phyloP scores from a whole-genome alignment of 2,888 invertebrate species.

The Pyrocoelia pectoralis region DNA sequence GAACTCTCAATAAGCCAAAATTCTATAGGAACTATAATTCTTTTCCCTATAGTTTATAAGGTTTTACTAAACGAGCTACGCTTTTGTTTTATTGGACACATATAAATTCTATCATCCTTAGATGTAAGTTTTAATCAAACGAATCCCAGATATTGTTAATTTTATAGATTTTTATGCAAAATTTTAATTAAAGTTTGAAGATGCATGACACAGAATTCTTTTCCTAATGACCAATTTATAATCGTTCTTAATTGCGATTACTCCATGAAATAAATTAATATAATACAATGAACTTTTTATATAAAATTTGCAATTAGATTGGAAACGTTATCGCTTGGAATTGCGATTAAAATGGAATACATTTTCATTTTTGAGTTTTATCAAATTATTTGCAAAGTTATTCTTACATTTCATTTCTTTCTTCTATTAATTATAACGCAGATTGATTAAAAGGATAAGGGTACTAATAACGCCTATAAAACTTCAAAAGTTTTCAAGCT shows the following conservation, averaged over 20 bases:
- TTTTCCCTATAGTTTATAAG: neutral
- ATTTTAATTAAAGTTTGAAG: neutral
- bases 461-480: neutral
- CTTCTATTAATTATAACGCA: neutral
- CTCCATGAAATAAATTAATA: neutral
- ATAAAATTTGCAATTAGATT: constrained; percentile 2
- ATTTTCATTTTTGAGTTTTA: neutral
- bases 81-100: neutral
- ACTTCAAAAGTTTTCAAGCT: constrained; percentile 1
- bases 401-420: neutral
- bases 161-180: neutral
- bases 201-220: neutral
- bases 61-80: neutral
- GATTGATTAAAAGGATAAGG: neutral
- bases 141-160: neutral
- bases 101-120: too few species aligned
- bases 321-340: neutral
- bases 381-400: neutral
- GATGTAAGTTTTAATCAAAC: neutral
- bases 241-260: neutral
- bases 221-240: neutral
- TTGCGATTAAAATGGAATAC: neutral
- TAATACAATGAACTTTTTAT: neutral
- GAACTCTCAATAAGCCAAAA: neutral
- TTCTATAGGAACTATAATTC: neutral